These are phyloP conservation scores for Macrotis lagotis DNA, from an alignment of 2,113 vertebrate species.

Conservation along the genomic window DNA sequence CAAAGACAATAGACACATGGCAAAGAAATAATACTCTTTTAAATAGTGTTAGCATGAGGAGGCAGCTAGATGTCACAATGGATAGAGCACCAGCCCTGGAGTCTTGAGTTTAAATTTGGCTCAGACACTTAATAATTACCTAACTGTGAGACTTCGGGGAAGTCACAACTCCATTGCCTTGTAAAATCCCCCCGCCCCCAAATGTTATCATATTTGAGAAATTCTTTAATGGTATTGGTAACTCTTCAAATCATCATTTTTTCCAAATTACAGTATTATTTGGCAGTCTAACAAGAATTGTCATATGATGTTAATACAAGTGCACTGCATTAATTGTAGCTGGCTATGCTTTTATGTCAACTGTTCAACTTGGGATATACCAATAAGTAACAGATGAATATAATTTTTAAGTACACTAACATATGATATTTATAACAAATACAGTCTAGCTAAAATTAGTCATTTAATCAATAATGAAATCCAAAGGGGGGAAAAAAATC, in stretches of 20 bases:
- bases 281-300: conserved; percentile 4
- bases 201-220: conserved; percentile 21
- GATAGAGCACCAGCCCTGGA: too few species aligned
- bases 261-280: conserved; percentile 38
- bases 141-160: too few species aligned
- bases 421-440: conserved; percentile 49
- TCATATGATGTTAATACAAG: conserved; percentile 12
- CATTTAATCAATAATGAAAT: conserved; percentile 46
- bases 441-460: conserved; percentile 42
- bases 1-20: conserved; percentile 43
- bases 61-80: too few species aligned
- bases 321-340: conserved; percentile 33
- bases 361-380: conserved; percentile 45
- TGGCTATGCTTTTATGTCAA: conserved; percentile 53
- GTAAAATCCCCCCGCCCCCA: too few species aligned
- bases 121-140: too few species aligned
- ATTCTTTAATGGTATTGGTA: conserved; percentile 51
- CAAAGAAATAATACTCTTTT: conserved; percentile 36
- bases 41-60: too few species aligned
- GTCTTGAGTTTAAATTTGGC: too few species aligned
- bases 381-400: conserved; percentile 33
- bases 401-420: conserved; percentile 55
- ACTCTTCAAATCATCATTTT: conserved; percentile 18
- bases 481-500: conserved; percentile 20
- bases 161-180: too few species aligned